Evolutionary conservation across 2,113 vertebrate species (phyloP), one percentile per base, ranked within the genome.

Genomic region (Pungitius pungitius): DNA sequence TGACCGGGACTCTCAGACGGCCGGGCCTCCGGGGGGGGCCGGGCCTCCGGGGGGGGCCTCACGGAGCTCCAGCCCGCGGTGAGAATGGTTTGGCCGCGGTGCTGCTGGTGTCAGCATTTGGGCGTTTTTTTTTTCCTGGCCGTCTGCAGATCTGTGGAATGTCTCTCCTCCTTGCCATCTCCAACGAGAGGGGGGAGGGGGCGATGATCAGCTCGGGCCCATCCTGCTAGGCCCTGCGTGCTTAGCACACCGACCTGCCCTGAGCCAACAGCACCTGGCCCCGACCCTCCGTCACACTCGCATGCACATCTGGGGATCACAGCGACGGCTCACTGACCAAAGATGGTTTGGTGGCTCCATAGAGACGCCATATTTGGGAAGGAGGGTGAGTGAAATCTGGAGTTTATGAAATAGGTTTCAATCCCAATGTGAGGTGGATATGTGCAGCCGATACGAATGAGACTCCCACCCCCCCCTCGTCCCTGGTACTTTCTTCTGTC

Each of bases 131-230:
- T 80, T 87, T 87, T 83, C 80, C 83, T 83, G 82, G 66, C 79
- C 57, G 83, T 73, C 87, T 79, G 75, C 13, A 40, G 42, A 85
- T 81, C 81, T 92, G 92, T 89, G 91, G 89, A 92, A 93, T 93
- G 91, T 93, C 90, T 88, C 91, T 86, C 70, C 84, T 87, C 82
- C 73, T 60, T 55, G 92, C 77, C 80, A 93, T 83, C 78, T 82
- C 61, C 77, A 85, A 73, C 66, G 33, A 22, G 61, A 59, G 60
- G 27, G 51, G 68, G 49, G 66, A 45, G 68, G 49, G 66, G 69
- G 33, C 35, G 40, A 80, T 51, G 11, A 22, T 22, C 81, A 65
- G 45, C 69, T 75, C 49, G 70, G 75, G 33, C 66, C 62, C 33
- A 0, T 14, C 33, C 81, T 63, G 52, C 63, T 70, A 73, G 64